phyloP scores from a whole-genome alignment of 2,113 vertebrate species.

The Myanophis thanlyinensis region DNA sequence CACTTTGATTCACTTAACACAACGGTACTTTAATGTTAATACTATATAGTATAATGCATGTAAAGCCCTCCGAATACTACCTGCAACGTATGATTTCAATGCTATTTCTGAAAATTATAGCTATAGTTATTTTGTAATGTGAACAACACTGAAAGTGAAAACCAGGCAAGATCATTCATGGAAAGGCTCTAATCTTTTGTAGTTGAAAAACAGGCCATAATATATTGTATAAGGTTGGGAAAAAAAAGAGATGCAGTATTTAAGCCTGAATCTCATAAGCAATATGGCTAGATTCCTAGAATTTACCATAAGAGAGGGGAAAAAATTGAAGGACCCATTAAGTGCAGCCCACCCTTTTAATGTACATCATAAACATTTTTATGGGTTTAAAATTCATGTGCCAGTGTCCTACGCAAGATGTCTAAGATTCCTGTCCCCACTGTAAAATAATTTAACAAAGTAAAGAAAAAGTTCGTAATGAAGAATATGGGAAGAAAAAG shows the following conservation, averaged over 20 bases:
- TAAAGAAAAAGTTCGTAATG: not conserved
- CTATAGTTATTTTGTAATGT: not conserved
- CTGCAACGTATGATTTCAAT: not conserved
- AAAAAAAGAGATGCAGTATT: not conserved
- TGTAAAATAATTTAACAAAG: not conserved
- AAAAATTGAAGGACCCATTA: not conserved
- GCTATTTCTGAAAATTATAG: not conserved
- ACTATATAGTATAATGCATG: not conserved
- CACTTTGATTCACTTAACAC: not conserved
- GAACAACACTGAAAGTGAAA: not conserved
- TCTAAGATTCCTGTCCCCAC: not conserved
- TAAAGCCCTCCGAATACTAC: not conserved
- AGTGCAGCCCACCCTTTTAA: not conserved
- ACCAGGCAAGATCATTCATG: not conserved
- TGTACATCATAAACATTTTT: not conserved
- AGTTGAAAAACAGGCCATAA: not conserved
- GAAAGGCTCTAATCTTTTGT: not conserved
- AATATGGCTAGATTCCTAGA: not conserved
- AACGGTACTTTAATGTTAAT: not conserved
- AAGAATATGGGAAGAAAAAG: not conserved
- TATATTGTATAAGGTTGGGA: not conserved
- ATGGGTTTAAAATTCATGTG: not conserved
- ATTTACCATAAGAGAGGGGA: not conserved
- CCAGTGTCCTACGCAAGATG: not conserved
- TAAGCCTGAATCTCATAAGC: not conserved